phyloP scores from a whole-genome alignment of 2,797 vertebrate species.

The Acridotheres tristis region DNA sequence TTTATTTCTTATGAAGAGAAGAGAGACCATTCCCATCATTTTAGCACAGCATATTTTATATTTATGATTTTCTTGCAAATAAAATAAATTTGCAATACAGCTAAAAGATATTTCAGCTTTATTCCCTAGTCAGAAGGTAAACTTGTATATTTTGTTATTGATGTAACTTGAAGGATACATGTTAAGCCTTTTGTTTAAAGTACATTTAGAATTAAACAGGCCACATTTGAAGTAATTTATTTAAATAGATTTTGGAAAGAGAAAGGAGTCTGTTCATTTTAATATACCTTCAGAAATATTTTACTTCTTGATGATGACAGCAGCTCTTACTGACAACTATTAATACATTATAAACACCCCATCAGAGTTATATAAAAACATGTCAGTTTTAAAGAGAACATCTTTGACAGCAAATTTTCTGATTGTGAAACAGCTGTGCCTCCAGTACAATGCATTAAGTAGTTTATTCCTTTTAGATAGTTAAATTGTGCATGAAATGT shows the following conservation, averaged over 20 bases:
- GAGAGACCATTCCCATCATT: neutral
- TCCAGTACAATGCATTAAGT: slow-evolving; percentile 99
- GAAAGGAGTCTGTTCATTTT: slow-evolving; percentile 79
- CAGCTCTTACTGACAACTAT: slow-evolving; percentile 93
- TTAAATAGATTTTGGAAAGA: slow-evolving; percentile 79
- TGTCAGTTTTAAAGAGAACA: slow-evolving; percentile 91
- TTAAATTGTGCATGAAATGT: slow-evolving; percentile 99
- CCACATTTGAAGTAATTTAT: slow-evolving; percentile 76
- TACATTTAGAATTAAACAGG: slow-evolving; percentile 69
- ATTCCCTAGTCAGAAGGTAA: slow-evolving; percentile 3
- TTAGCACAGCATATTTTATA: slow-evolving; percentile 7
- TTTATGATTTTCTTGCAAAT: neutral
- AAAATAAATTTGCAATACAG: slow-evolving; percentile 16
- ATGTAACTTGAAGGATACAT: slow-evolving; percentile 47
- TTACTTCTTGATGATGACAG: slow-evolving; percentile 93
- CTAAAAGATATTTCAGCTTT: slow-evolving; percentile 24
- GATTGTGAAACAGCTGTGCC: slow-evolving; percentile 99
- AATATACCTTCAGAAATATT: slow-evolving; percentile 88
- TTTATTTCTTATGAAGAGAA: neutral
- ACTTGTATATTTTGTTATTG: slow-evolving; percentile 48
- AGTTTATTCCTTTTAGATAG: slow-evolving; percentile 99
- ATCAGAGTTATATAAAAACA: slow-evolving; percentile 99
- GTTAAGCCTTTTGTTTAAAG: slow-evolving; percentile 72
- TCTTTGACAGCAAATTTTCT: slow-evolving; percentile 91
- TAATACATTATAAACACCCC: slow-evolving; percentile 99